Conservation (phyloP, 2,888 invertebrate genomes). For the Cosmia trapezina region DNA sequence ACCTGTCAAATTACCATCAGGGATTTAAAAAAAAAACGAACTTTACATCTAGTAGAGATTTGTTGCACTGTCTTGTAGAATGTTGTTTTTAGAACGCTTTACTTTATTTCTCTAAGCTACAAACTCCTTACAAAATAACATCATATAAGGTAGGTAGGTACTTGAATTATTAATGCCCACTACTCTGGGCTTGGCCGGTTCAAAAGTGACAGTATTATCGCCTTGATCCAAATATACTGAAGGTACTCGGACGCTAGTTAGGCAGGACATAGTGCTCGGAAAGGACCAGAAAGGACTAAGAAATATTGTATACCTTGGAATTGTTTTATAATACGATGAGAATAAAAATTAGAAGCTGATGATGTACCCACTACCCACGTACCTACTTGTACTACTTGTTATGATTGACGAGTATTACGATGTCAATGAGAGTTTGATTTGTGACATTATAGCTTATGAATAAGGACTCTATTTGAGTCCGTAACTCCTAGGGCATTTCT, state of each 20-base stretch:
- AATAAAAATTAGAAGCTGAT: neutral
- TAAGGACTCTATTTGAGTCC: too few relatives aligned
- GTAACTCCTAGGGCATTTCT: too few relatives aligned
- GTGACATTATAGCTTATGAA: too few relatives aligned
- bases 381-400: too few relatives aligned
- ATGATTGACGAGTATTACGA: too few relatives aligned
- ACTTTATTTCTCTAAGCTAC: neutral
- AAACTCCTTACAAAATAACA: conserved; percentile 36
- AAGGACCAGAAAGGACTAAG: conserved; percentile 39
- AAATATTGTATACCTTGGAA: neutral
- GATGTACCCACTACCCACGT: neutral
- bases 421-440: too few relatives aligned
- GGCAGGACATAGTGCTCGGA: conserved; percentile 39
- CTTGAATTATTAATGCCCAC: conserved; percentile 57
- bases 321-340: neutral
- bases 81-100: too few relatives aligned
- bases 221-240: conserved; percentile 71
- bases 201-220: conserved; percentile 71
- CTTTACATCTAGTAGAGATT: too few relatives aligned
- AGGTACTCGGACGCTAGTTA: conserved; percentile 52
- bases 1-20: too few relatives aligned
- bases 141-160: conserved; percentile 33
- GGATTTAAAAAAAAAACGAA: too few relatives aligned
- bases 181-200: conserved; percentile 51
- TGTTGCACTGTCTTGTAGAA: too few relatives aligned